Percentiles rank a stretch among this genome's conserved stretches.
Evolutionary conservation across 2,888 invertebrate genomes (phyloP).

Genomic region (Fragum whitleyi): DNA sequence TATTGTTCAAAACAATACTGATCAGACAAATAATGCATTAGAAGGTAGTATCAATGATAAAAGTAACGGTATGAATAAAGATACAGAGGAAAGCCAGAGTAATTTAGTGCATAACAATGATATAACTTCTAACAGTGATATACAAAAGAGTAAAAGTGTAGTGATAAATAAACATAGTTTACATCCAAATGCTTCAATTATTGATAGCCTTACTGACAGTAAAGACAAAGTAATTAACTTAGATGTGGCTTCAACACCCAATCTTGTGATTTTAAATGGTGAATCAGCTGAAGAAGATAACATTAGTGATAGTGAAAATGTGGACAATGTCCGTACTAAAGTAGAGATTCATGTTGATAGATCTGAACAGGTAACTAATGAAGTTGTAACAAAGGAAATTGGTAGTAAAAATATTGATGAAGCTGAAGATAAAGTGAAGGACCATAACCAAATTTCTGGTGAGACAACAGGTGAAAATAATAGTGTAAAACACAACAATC

Average conservation of each 20-base stretch:
- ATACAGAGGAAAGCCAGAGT: background rate
- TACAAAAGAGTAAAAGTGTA: background rate
- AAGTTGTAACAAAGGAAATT: background rate
- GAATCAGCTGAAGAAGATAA: background rate
- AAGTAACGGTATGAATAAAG: background rate
- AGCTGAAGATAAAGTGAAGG: background rate
- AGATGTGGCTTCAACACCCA: background rate
- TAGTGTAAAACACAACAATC: background rate
- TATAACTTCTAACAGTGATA: background rate
- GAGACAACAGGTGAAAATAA: background rate
- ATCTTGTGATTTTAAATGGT: background rate
- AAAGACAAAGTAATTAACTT: background rate
- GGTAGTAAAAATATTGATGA: background rate
- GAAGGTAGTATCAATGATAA: too few relatives aligned
- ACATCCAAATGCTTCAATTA: background rate
- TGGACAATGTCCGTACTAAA: background rate
- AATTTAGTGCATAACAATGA: background rate
- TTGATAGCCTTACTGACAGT: background rate
- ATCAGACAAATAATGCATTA: too few relatives aligned
- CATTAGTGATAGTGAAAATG: background rate
- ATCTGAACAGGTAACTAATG: background rate
- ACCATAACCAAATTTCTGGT: background rate
- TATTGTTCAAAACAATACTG: background rate
- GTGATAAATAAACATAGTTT: background rate
- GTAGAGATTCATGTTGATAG: background rate